Percentiles rank a stretch among this genome's conserved stretches.
phyloP scores from a whole-genome alignment of 1,140 invertebrate species.

The Drosophila watanabei region DNA sequence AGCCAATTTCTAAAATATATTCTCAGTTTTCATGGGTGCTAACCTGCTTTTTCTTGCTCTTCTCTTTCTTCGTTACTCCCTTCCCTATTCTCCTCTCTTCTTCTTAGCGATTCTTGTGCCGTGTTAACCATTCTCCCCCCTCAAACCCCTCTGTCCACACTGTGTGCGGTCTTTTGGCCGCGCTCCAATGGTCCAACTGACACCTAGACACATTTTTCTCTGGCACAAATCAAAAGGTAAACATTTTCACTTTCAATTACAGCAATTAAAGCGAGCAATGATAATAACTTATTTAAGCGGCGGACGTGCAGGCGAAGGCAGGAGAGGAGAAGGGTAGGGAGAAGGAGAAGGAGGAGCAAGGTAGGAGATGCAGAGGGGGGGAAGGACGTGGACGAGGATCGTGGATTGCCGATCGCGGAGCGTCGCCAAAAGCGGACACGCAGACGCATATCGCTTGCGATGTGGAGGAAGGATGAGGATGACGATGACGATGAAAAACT shows the following conservation, averaged over 20 bases:
- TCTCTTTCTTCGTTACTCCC: too few relatives aligned
- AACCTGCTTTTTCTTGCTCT: neutral
- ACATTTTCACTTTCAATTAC: constrained; percentile 84
- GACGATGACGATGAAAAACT: constrained; percentile 57
- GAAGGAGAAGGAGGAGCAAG: neutral
- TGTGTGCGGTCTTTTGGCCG: constrained; percentile 34
- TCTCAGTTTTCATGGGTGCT: neutral
- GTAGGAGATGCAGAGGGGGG: neutral
- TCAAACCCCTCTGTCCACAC: neutral
- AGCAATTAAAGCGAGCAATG: constrained; percentile 83
- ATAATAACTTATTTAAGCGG: constrained; percentile 83
- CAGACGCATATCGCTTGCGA: constrained; percentile 16
- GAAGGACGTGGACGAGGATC: neutral
- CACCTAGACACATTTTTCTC: constrained; percentile 82
- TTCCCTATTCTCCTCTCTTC: neutral
- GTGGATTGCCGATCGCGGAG: constrained; percentile 17
- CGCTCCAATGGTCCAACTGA: constrained; percentile 56
- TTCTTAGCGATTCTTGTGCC: neutral
- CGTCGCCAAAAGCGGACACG: constrained; percentile 43
- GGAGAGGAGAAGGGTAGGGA: neutral
- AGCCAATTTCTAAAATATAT: neutral
- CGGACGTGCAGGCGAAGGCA: constrained; percentile 41
- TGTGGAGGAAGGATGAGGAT: constrained; percentile 15
- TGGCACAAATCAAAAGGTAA: constrained; percentile 82
- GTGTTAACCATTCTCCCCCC: neutral